Evolutionary conservation across 2,797 vertebrate species (phyloP).

Genomic region (Pseudotriccus pelzelni): DNA sequence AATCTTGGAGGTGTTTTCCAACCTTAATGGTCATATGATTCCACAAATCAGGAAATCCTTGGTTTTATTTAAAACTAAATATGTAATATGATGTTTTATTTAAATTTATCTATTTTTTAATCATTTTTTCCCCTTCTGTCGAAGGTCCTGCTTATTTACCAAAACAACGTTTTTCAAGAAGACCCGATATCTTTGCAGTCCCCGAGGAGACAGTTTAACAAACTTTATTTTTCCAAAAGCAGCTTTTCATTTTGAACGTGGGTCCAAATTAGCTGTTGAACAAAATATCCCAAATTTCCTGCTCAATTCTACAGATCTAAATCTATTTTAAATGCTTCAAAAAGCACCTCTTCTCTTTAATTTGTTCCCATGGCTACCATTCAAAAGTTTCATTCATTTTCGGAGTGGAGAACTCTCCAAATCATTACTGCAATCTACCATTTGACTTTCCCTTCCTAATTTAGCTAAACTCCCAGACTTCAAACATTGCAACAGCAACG

Average conservation of each 20-base stretch:
- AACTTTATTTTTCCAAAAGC: background rate
- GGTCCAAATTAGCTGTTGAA: background rate
- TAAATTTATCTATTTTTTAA: background rate
- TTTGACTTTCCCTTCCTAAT: slow-evolving; percentile 43
- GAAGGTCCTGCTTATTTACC: background rate
- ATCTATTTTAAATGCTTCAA: slow-evolving; percentile 11
- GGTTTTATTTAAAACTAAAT: background rate
- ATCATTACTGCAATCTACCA: background rate
- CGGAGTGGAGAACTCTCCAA: background rate
- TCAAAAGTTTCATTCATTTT: slow-evolving; percentile 52
- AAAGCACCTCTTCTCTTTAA: slow-evolving; percentile 31
- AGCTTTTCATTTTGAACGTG: background rate
- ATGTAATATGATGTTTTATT: background rate
- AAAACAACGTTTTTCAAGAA: background rate
- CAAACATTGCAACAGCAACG: background rate
- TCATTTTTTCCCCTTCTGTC: background rate
- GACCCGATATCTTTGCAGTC: background rate
- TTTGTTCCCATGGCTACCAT: slow-evolving; percentile 61
- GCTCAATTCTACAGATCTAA: background rate
- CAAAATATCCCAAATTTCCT: background rate
- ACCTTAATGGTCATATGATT: background rate
- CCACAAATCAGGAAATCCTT: background rate
- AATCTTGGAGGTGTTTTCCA: background rate
- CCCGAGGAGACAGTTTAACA: background rate
- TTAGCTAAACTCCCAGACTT: background rate